These are phyloP conservation scores for Henricia sp. DNA, from an alignment of 53 echinoderm and acorn worm genomes.

Conservation along the genomic window DNA sequence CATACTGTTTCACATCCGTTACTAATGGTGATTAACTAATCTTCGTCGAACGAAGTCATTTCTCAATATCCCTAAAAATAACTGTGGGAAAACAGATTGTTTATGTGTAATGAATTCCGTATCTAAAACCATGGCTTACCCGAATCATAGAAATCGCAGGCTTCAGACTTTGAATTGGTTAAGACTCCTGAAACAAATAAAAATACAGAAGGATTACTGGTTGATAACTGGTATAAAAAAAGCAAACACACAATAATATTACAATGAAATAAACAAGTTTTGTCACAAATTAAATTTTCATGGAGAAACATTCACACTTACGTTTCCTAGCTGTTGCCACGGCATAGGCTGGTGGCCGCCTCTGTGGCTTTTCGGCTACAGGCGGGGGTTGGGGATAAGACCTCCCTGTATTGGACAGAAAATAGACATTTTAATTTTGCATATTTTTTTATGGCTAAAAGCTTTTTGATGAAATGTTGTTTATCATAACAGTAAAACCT, in stretches of 20 bases:
- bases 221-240: not conserved
- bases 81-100: too few species aligned
- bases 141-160: constrained; percentile 86
- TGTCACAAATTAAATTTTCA: too few species aligned
- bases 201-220: not conserved
- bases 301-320: too few species aligned
- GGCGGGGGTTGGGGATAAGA: constrained; percentile 49
- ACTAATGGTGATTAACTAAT: too few species aligned
- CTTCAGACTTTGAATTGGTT: constrained; percentile 67
- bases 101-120: too few species aligned
- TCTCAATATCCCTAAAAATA: too few species aligned
- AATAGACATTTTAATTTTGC: too few species aligned
- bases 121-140: constrained; percentile 75
- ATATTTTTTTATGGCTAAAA: too few species aligned
- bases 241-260: not conserved
- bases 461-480: too few species aligned
- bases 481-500: too few species aligned
- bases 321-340: constrained; percentile 90
- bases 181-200: constrained; percentile 60
- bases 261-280: not conserved
- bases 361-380: constrained; percentile 28
- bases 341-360: constrained; percentile 94
- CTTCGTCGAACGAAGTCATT: too few species aligned
- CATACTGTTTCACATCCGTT: too few species aligned
- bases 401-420: constrained; percentile 35